Evolutionary conservation across 2,113 vertebrate genomes (phyloP), one percentile per base, ranked within the genome.

Genomic region (Periophthalmus modestus): DNA sequence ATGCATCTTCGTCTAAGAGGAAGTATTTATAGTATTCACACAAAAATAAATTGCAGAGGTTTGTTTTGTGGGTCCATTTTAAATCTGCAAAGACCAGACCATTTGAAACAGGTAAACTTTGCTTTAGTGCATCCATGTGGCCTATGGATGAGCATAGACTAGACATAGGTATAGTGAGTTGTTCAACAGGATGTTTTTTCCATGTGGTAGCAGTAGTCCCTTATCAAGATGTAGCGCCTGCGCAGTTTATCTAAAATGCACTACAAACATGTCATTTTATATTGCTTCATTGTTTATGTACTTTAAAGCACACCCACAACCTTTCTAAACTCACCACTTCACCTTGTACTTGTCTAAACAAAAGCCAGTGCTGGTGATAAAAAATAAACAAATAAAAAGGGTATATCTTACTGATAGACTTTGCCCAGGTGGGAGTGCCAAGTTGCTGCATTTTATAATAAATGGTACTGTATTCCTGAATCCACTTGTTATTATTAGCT

Each of bases 101-200:
- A 0, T n/a, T 43, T 7, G 21, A 55, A 55, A 2, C 18, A 10
- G n/a, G 9, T 3, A 55, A 10, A 43, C 39, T 43, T 43, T 18
- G 50, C 50, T 52, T 4, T 18, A 52, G 16, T 52, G 16, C 18
- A 5, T 19, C 5, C 14, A 14, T 48, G 46, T 47, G 14, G 5
- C 10, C 39, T 10, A 43, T 43, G 39, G 39, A 7, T 43, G 39
- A 2, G 39, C 39, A 10, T 2, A 43, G 39, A 10, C 39, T 43
- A 10, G 9, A 43, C 39, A 43, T 43, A 10, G 39, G 39, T 0
- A 7, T 9, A 43, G 39, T 43, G 43, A 65, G 9, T 65, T 39
- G 62, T 43, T n/a, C 18, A n/a, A 13, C 62, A 65, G 62, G 62
- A 65, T 65, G 34, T 65, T 65, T 65, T n/a, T 65, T 65, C 62